Conservation (phyloP, 2,888 invertebrate species). For the Pegoplata infirma region DNA sequence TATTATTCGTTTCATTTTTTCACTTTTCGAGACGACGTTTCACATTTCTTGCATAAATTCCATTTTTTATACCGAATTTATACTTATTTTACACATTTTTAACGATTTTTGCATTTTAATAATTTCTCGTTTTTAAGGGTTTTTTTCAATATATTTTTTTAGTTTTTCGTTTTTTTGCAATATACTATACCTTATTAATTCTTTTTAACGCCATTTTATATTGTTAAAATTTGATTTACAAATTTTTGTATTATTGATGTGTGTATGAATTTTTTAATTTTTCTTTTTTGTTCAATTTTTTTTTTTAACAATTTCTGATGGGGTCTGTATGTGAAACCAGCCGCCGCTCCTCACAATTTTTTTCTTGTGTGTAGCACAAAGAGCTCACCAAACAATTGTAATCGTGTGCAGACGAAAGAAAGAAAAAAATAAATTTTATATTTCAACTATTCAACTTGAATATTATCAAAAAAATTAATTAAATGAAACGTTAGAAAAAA, state of each 20-base stretch:
- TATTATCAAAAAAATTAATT: constrained; percentile 36
- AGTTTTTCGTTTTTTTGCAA: constrained; percentile 63
- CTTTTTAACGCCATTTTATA: constrained; percentile 95
- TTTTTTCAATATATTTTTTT: constrained; percentile 62
- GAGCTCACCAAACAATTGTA: constrained; percentile 65
- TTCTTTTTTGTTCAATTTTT: constrained; percentile 43
- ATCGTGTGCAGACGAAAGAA: constrained; percentile 60
- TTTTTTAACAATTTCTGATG: constrained; percentile 38
- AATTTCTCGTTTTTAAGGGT: constrained; percentile 64
- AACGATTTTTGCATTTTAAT: constrained; percentile 62
- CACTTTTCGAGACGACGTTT: constrained; percentile 67
- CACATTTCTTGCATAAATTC: constrained; percentile 75
- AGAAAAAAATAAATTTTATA: constrained; percentile 62
- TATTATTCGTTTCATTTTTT: constrained; percentile 68
- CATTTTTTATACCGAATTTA: constrained; percentile 50
- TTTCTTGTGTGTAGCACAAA: constrained; percentile 66
- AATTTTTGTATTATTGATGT: constrained; percentile 65
- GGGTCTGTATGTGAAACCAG: constrained; percentile 53
- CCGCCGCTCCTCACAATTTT: constrained; percentile 61
- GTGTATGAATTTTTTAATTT: constrained; percentile 63
- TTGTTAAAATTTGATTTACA: constrained; percentile 73
- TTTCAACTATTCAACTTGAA: constrained; percentile 51
- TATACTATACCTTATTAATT: constrained; percentile 88
- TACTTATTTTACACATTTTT: constrained; percentile 54
- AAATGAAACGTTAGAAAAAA: constrained; percentile 45